These are phyloP conservation scores for Epirrhoe tristata DNA, from an alignment of 2,888 invertebrate species.

Conservation along the genomic window DNA sequence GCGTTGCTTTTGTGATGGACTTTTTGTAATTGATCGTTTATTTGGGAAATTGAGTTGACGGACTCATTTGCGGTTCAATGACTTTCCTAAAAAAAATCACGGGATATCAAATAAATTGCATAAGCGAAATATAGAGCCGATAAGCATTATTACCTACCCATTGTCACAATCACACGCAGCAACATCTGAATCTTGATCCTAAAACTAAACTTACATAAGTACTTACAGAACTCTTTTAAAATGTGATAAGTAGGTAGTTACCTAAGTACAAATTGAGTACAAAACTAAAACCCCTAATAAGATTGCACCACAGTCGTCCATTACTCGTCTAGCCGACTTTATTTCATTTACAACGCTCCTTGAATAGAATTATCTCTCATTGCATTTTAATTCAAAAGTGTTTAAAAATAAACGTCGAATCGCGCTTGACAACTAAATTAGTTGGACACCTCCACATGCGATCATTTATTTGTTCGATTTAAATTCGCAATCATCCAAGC, in stretches of 20 bases:
- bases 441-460: constrained; percentile 50
- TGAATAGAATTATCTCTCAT: constrained; percentile 34
- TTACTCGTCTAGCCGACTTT: constrained; percentile 6
- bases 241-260: no score
- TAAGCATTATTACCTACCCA: no score
- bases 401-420: constrained; percentile 45
- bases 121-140: not conserved
- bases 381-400: constrained; percentile 43
- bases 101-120: constrained; percentile 1
- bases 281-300: not conserved
- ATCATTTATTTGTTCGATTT: constrained; percentile 60
- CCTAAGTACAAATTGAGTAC: no score
- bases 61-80: constrained; percentile 42
- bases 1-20: constrained; percentile 14
- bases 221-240: not conserved
- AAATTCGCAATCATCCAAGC: constrained; percentile 60
- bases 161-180: no score
- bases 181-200: not conserved
- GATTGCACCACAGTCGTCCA: not conserved
- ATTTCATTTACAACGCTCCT: constrained; percentile 24
- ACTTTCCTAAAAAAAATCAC: constrained; percentile 7
- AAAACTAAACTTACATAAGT: not conserved
- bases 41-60: constrained; percentile 49
- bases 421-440: constrained; percentile 63
- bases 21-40: constrained; percentile 45